Evolutionary conservation across 2,797 vertebrate genomes (phyloP), one percentile per base, ranked within the genome.

Genomic region (Podargus strigoides): DNA sequence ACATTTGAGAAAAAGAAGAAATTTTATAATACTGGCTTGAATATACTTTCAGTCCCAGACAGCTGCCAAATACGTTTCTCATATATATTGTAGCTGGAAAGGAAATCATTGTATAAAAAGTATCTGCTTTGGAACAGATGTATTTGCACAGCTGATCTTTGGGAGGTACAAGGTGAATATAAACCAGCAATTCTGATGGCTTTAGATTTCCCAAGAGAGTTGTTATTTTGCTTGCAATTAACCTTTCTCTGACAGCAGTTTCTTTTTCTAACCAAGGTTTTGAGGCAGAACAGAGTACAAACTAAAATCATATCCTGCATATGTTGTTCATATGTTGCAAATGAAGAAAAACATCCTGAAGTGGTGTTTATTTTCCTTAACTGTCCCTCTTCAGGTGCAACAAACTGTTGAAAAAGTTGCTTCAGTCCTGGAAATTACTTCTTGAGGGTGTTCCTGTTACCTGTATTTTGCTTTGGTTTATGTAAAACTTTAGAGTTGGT

Each of bases 101-200:
- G 96, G 92, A 96, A 96, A 87, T 89, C 0, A 0, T 50, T 67
- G 47, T 63, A 30, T 92, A 81, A 92, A 92, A 96, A 79, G 34
- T 79, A 70, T 90, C 52, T 90, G 80, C 77, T 77, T 77, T 56
- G 36, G 85, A 96, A 79, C 91, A 96, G 91, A 94, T 95, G 85
- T 95, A 87, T 96, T 97, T 96, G 85, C 42, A 93, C 95, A 97
- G 95, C 95, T 95, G 96, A 96, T 93, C 67, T 76, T 74, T 90
- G 83, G 89, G 92, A 85, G 85, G 93, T 93, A 86, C 52, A 91
- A 66, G 21, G 70, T 94, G 68, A 49, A 85, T 82, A 93, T 96
- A 91, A 96, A 90, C 70, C 83, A 95, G 77, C 59, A 90, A 77
- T 87, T 94, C 67, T 64, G 59, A 76, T 86, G 70, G 55, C 83